Evolutionary conservation across 2,888 invertebrate species (phyloP), one percentile per base, ranked within the genome.

Genomic region (Watsonalla cultraria): DNA sequence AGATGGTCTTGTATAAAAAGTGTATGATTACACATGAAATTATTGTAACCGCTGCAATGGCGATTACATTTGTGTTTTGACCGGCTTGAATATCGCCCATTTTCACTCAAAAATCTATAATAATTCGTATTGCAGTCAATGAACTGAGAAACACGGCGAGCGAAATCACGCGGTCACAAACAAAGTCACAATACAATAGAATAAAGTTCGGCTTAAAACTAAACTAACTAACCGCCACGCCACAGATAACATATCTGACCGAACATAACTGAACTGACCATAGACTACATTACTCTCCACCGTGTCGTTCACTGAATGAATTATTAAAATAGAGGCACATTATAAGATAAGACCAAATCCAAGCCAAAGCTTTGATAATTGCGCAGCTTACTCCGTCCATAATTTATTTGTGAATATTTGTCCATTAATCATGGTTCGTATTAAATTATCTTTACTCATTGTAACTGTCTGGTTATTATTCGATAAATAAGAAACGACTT

Each of bases 51-150:
- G 76, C 81, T 53, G 76, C 76, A 60, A 82, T 57, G 34, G 85
- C 64, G 67, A 82, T 74, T 61, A 75, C 65, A 65, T 84, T 82
- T 58, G 70, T 62, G 67, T 72, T 79, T 62, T 73, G 68, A 80
- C 83, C 83, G 84, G 84, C 82, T 76, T 78, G 71, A 68, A 74
- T 73, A 58, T 86, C 84, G 70, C 80, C 83, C 86, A 88, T 88
- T 87, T 87, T 89, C 86, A 89, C 85, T 79, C 67, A 88, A 70
- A 74, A 84, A 64, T 81, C 62, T 74, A 66, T 64, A 74, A 70
- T 66, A 74, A 71, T 73, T 63, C 55, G 55, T 64, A 52, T 62
- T 59, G 57, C 58, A 61, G 46, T 57, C 60, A 61, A 65, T 65
- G 63, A 70, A 62, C 66, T 63, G 55, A 54, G 56, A 67, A 71